Base-by-base conservation (phyloP, 2,888 invertebrate species). In the Keiferia lycopersicella region DNA sequence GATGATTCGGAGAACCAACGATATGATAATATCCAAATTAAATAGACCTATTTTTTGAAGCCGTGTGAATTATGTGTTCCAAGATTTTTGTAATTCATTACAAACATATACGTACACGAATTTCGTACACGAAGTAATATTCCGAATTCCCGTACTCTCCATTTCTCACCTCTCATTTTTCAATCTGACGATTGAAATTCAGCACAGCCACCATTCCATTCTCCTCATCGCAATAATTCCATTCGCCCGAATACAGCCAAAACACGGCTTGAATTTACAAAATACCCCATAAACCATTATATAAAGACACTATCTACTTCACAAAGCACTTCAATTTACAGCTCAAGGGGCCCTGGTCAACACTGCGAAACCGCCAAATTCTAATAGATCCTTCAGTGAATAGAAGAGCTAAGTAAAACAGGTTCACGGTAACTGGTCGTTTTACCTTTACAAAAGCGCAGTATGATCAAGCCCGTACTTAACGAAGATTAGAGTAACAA, bases 401-500 rank as follows among this genome's bases (percentile, higher is more conserved):
- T 56, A 8, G 3, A 16, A 34, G 30, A 18, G n/a, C 6, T 6
- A 34, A 16, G 7, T 30, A 14, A 56, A 16, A 18, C 56, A 1
- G 11, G 56, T 34, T 16, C 26, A 34, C n/a, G 34, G 16, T 34
- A 34, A 30, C 18, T 45, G 56, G 62, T 45, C 56, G 16, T 16
- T 34, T 62, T 48, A 58, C 34, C 62, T 58, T 48, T 11, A 58
- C 34, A 56, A 53, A 56, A 56, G 56, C n/a, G 56, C 56, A 56
- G 26, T n/a, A n/a, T 56, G 34, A 26, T 56, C 34, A 34, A 16
- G 57, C 18, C 41, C 51, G 48, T 56, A 62, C 56, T 62, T 48
- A 63, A 38, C 45, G 14, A 41, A 30, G 41, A 56, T 51, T 57
- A 57, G 20, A 58, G 48, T 58, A 58, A 63, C 48, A 57, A 63